Base-by-base conservation (phyloP, 1,140 invertebrate genomes). In the Pseudoatta argentina region DNA sequence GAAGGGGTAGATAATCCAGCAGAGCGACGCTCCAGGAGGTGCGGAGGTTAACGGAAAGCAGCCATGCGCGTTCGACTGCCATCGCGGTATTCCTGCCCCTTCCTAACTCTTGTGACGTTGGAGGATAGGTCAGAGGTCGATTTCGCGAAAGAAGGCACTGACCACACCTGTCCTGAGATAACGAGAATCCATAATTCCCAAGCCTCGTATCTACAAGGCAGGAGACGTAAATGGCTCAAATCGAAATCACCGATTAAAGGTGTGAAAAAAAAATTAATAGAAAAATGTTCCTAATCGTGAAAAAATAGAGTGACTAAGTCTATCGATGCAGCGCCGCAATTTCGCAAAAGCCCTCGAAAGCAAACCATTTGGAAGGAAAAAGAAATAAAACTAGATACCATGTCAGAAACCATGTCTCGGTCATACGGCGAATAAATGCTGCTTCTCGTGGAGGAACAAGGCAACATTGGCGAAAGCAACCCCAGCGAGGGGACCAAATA, bases 31-130 rank as follows among this genome's bases (percentile, higher is more conserved):
- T 66, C 34, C 16, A 59, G 78, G 82, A 86, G 73, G 51, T 86
- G 75, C 63, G 24, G 57, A 39, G 69, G 27, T 66, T 67, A 77
- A 73, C 78, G 83, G 30, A 61, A 64, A 48, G 85, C 88, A 61
- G 88, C 78, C 88, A 90, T 90, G 88, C 88, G 88, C 88, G 66
- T 64, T 72, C 77, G 87, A 64, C 87, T 89, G 87, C 87, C 87
- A 88, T 86, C 85, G 30, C 61, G 61, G 73, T 59, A 81, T 53
- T 12, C 82, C 57, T 82, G 63, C 48, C 87, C 87, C 83, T 72
- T 48, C 75, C 75, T 51, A 69, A 63, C 27, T 30, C 21, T 18
- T 10, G 5, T 48, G 55, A 79, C 63, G 73, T 57, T 24, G 63
- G 63, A 86, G 53, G 85, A 86, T 78, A 64, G 86, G 78, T 90